phyloP scores from a whole-genome alignment of 1,140 invertebrate species.

The Megathymus violae region DNA sequence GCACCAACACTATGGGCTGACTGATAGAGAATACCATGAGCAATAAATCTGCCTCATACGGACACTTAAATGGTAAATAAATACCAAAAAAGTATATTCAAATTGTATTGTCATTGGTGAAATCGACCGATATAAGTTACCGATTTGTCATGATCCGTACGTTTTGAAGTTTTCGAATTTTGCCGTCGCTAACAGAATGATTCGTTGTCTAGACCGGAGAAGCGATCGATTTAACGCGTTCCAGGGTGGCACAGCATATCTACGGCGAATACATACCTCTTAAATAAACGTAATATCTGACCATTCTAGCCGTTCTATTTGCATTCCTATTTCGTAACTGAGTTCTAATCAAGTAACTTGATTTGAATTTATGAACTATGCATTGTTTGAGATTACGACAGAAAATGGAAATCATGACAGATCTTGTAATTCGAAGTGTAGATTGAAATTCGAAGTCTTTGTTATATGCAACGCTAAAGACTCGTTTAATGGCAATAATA shows the following conservation, averaged over 20 bases:
- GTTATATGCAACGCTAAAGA: too few relatives aligned
- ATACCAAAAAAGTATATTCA: too few relatives aligned
- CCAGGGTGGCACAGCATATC: slow-evolving; percentile 2
- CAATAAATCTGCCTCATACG: too few relatives aligned
- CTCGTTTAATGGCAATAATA: too few relatives aligned
- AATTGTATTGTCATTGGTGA: too few relatives aligned
- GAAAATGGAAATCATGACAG: slow-evolving; percentile 7
- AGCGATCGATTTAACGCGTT: slow-evolving; percentile 9
- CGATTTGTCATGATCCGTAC: too few relatives aligned
- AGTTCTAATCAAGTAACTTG: neutral
- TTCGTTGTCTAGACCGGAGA: neutral
- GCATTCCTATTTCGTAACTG: slow-evolving; percentile 15
- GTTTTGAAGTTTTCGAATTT: too few relatives aligned
- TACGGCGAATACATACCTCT: slow-evolving; percentile 6
- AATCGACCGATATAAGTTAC: too few relatives aligned
- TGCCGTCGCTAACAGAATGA: too few relatives aligned
- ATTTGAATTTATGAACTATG: slow-evolving; percentile 19
- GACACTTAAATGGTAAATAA: too few relatives aligned
- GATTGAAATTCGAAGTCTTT: neutral
- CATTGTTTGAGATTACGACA: slow-evolving; percentile 13
- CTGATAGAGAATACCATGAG: too few relatives aligned
- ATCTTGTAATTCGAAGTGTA: slow-evolving; percentile 11
- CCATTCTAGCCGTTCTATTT: slow-evolving; percentile 1
- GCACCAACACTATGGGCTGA: too few relatives aligned
- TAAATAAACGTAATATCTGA: slow-evolving; percentile 5